Percentiles rank a stretch among this genome's conserved stretches.
phyloP scores from a whole-genome alignment of 2,113 vertebrate species.

The Monarcha castaneiventris region DNA sequence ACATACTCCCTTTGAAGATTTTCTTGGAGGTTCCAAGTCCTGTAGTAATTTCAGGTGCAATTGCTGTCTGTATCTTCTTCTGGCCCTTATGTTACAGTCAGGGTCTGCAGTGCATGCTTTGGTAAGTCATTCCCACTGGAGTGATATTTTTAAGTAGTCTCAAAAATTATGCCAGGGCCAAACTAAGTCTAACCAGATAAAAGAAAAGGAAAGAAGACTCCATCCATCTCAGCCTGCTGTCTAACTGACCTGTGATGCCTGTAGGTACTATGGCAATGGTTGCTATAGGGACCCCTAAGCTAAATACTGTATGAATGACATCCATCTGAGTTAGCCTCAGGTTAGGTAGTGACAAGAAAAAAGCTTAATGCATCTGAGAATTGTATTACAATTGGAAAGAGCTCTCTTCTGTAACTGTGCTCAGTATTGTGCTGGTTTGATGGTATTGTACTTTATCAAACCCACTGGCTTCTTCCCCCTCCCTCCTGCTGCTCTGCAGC shows the following conservation, averaged over 20 bases:
- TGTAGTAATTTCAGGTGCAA: not conserved
- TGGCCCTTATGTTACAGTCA: not conserved
- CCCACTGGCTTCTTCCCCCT: not conserved
- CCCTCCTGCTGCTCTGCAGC: constrained; percentile 21
- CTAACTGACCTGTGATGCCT: not conserved
- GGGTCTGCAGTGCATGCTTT: not conserved
- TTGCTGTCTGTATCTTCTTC: not conserved
- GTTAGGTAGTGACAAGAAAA: not conserved
- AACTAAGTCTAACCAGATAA: not conserved
- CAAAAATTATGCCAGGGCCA: not conserved
- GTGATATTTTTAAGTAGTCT: not conserved
- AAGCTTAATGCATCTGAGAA: constrained; percentile 18
- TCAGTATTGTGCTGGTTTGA: constrained; percentile 21
- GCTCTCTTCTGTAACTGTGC: not conserved
- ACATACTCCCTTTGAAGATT: not conserved
- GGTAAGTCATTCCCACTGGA: not conserved
- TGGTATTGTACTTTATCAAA: constrained; percentile 13
- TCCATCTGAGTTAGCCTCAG: constrained; percentile 33
- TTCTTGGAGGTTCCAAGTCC: not conserved
- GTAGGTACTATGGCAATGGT: not conserved
- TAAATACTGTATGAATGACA: constrained; percentile 16
- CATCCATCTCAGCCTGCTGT: not conserved
- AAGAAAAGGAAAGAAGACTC: not conserved
- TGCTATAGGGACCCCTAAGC: constrained; percentile 39
- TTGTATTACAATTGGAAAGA: constrained; percentile 17